Conservation (phyloP, 2,888 invertebrate genomes). For the Vanessa cardui region DNA sequence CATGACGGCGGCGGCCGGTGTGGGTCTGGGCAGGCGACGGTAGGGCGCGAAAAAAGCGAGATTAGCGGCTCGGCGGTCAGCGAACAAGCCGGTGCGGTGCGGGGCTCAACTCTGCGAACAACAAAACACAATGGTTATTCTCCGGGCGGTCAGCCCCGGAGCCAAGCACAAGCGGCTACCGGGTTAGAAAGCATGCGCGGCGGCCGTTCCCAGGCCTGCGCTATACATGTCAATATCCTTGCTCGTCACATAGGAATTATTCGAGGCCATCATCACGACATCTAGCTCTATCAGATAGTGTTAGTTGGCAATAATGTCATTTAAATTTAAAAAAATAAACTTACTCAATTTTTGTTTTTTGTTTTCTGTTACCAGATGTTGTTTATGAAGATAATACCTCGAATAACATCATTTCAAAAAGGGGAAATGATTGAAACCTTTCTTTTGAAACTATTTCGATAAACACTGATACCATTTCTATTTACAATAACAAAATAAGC, state of each 20-base stretch:
- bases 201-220: slow-evolving; percentile 66
- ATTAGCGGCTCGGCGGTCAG: slow-evolving; percentile 82
- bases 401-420: neutral
- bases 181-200: slow-evolving; percentile 78
- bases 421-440: neutral
- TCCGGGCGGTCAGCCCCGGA: slow-evolving; percentile 76
- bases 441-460: neutral
- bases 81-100: slow-evolving; percentile 81
- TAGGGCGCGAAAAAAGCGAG: slow-evolving; percentile 81
- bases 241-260: slow-evolving; percentile 49
- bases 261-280: slow-evolving; percentile 48
- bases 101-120: slow-evolving; percentile 83
- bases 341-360: neutral
- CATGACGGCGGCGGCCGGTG: slow-evolving; percentile 76
- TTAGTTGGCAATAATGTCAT: slow-evolving; percentile 2
- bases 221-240: slow-evolving; percentile 33
- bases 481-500: no score
- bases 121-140: slow-evolving; percentile 82
- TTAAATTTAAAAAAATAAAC: neutral
- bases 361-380: neutral
- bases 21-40: slow-evolving; percentile 74
- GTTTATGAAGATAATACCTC: slow-evolving; percentile 7
- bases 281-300: neutral
- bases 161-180: slow-evolving; percentile 82
- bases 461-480: neutral